Evolutionary conservation across 2,113 vertebrate species (phyloP), one percentile per base, ranked within the genome.

Genomic region (Silurus asotus): DNA sequence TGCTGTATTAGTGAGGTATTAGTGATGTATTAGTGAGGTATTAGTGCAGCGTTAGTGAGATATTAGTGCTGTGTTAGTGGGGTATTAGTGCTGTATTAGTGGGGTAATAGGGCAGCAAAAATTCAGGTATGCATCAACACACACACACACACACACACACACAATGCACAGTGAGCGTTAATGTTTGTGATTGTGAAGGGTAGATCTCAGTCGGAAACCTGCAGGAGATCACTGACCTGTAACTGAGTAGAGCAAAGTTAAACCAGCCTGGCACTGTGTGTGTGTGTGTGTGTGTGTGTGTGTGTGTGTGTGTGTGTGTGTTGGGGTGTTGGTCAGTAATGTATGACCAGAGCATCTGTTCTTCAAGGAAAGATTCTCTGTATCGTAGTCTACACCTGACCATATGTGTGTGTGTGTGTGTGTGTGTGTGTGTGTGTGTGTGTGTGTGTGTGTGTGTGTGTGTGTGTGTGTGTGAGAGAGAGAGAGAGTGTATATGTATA

Each of bases 261-360:
- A 61, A 55, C 51, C 45, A 14, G n/a, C 51, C 76, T 86, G 76
- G 51, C 84, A 49, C 74, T 25, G 58, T 64, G 49, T 64, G 62
- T 20, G 65, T 45, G 48, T 82, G 76, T 59, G 64, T 49, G 62
- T 64, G 28, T 78, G 83, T 65, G 74, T 45, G 45, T 61, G 62
- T 51, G 53, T 81, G 64, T 86, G 77, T 59, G 64, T 86, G 77
- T 75, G 49, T 82, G 69, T n/a, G 79, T 48, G 48, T 76, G 79
- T 48, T 45, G 11, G 72, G 53, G 75, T 69, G 64, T 20, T 25
- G 62, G 64, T 85, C 84, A 85, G 61, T 69, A 85, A 79, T 85
- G 84, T 85, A 85, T 85, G 84, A 85, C 84, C 23, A 85, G 81
- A 84, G 85, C 85, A 89, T 87, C 85, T 89, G 88, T 62, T 87